Evolutionary conservation across 2,113 vertebrate genomes (phyloP).

Genomic region (Elephas maximus): DNA sequence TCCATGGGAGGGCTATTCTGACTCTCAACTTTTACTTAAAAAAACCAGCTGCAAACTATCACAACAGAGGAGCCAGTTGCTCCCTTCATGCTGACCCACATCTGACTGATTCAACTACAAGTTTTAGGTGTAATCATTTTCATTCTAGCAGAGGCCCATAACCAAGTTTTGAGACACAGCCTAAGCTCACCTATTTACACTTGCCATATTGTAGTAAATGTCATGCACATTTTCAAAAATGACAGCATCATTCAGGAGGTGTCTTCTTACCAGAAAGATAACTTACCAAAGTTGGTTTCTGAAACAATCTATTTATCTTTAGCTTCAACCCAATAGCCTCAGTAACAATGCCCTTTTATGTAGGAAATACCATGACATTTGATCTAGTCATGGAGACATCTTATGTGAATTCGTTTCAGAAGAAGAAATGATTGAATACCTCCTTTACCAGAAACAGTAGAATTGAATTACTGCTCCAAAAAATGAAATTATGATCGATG

Average conservation of each 20-base stretch:
- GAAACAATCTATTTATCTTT: slow-evolving; percentile 87
- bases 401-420: slow-evolving; percentile 83
- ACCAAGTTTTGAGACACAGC: slow-evolving; percentile 66
- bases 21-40: neutral
- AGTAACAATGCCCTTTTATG: slow-evolving; percentile 86
- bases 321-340: slow-evolving; percentile 80
- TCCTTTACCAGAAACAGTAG: slow-evolving; percentile 86
- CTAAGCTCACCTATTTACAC: slow-evolving; percentile 65
- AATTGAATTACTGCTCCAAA: slow-evolving; percentile 88
- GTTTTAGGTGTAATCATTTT: neutral
- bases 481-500: slow-evolving; percentile 90
- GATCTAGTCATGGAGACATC: slow-evolving; percentile 87
- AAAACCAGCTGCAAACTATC: neutral
- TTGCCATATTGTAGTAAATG: slow-evolving; percentile 68
- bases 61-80: neutral
- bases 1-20: neutral
- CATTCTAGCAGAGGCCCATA: neutral
- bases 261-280: slow-evolving; percentile 79
- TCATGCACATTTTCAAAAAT: slow-evolving; percentile 79
- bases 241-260: slow-evolving; percentile 77
- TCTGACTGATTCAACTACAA: neutral
- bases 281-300: slow-evolving; percentile 83
- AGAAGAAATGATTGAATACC: slow-evolving; percentile 87
- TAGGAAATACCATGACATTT: slow-evolving; percentile 90
- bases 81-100: neutral